Evolutionary conservation across 2,113 vertebrate genomes (phyloP).

Genomic region (Motacilla tschutschensis): DNA sequence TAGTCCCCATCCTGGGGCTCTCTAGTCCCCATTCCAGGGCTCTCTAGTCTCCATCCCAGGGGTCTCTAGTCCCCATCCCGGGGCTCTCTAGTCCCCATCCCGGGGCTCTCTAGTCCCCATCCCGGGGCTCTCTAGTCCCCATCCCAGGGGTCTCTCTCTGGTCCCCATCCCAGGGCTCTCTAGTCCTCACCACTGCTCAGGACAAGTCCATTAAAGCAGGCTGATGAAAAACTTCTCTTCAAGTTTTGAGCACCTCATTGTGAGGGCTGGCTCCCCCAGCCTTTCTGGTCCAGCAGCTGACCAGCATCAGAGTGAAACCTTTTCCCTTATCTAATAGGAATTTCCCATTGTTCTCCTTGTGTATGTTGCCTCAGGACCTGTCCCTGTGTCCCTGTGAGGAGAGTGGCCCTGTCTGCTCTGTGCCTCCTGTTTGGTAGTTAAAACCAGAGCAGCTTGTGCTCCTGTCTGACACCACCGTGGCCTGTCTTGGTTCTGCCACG

Average conservation of each 20-base stretch:
- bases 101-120: accelerated
- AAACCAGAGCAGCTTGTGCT: not conserved
- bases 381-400: not conserved
- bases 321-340: not conserved
- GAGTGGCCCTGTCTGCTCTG: not conserved
- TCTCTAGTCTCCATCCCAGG: not conserved
- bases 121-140: not conserved
- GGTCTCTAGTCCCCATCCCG: no score
- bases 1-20: not conserved
- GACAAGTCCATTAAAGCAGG: not conserved
- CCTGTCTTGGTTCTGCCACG: not conserved
- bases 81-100: not conserved
- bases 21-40: not conserved
- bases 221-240: not conserved
- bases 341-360: not conserved
- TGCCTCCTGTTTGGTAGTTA: not conserved
- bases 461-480: not conserved
- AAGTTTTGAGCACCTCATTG: not conserved
- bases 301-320: not conserved
- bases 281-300: not conserved
- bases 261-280: not conserved
- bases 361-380: not conserved
- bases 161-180: not conserved
- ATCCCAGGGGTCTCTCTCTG: not conserved
- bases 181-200: not conserved